These are phyloP conservation scores for Patella ulyssiponensis DNA, from an alignment of 2,888 invertebrate species.

Conservation along the genomic window DNA sequence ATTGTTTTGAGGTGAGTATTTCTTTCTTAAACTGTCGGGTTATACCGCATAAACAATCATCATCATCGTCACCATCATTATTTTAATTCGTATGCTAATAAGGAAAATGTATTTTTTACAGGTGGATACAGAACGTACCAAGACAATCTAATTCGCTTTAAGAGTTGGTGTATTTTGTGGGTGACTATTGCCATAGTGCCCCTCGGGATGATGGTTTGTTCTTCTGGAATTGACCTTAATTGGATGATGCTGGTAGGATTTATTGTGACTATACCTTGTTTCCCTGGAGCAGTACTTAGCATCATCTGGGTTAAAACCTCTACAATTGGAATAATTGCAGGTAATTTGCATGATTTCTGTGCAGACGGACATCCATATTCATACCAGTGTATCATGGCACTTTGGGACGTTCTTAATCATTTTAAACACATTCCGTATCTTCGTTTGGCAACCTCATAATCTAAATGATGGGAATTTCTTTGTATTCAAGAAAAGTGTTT, in stretches of 20 bases:
- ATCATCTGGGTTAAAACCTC: conserved; percentile 63
- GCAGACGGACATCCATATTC: neutral
- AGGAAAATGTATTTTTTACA: neutral
- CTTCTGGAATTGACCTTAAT: conserved; percentile 59
- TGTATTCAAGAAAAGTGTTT: neutral
- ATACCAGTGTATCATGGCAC: no score
- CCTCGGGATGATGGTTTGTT: conserved; percentile 51
- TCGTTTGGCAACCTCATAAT: neutral
- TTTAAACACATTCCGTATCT: neutral
- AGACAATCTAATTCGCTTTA: conserved; percentile 53
- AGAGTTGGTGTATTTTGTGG: conserved; percentile 68
- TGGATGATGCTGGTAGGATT: conserved; percentile 61
- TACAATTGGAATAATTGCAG: conserved; percentile 53
- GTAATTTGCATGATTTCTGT: conserved; percentile 31
- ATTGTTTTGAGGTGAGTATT: no score
- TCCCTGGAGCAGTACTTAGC: conserved; percentile 59
- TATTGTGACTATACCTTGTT: conserved; percentile 60
- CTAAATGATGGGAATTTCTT: neutral
- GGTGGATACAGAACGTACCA: conserved; percentile 51
- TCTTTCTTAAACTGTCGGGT: no score
- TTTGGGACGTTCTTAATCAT: neutral
- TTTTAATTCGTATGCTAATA: no score
- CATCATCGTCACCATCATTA: no score
- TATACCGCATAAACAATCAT: no score
- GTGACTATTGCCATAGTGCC: conserved; percentile 63